phyloP scores from a whole-genome alignment of 1,140 invertebrate species.

The Tyrophagus putrescentiae region DNA sequence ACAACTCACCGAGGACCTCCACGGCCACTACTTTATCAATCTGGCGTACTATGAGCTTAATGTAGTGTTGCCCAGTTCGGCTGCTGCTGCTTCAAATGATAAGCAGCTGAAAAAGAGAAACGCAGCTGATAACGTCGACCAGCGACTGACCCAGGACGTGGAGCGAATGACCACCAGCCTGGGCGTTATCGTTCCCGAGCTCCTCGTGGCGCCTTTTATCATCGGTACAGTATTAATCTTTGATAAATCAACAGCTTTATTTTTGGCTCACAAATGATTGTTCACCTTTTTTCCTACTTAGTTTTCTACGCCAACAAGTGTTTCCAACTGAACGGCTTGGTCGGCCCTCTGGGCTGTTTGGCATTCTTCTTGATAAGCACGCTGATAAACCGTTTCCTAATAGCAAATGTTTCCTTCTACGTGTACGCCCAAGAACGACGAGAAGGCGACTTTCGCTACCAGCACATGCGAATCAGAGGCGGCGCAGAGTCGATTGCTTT shows the following conservation, averaged over 20 bases:
- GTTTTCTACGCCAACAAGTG: conserved; percentile 35
- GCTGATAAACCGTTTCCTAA: conserved; percentile 43
- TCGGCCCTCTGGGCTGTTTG: conserved; percentile 38
- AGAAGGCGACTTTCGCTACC: conserved; percentile 47
- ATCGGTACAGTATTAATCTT: conserved; percentile 28
- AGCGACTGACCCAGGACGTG: conserved; percentile 45
- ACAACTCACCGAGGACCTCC: conserved; percentile 34
- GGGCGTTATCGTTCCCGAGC: conserved; percentile 36
- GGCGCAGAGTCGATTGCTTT: conserved; percentile 48
- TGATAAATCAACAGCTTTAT: too few species aligned
- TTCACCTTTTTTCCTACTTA: not conserved
- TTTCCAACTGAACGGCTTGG: conserved; percentile 38
- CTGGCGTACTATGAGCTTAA: conserved; percentile 40
- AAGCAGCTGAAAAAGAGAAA: not conserved
- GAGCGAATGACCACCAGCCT: conserved; percentile 39
- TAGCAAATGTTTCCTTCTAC: conserved; percentile 42
- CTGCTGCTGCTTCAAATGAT: not conserved
- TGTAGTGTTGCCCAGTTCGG: conserved; percentile 30
- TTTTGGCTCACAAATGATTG: not conserved
- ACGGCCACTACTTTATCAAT: conserved; percentile 38
- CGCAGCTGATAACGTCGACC: conserved; percentile 43
- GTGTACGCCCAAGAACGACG: conserved; percentile 42
- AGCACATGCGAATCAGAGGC: conserved; percentile 44
- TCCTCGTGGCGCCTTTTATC: conserved; percentile 43
- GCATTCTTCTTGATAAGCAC: conserved; percentile 43